Evolutionary conservation across 2,888 invertebrate genomes (phyloP).

Genomic region (Alsophila aescularia): DNA sequence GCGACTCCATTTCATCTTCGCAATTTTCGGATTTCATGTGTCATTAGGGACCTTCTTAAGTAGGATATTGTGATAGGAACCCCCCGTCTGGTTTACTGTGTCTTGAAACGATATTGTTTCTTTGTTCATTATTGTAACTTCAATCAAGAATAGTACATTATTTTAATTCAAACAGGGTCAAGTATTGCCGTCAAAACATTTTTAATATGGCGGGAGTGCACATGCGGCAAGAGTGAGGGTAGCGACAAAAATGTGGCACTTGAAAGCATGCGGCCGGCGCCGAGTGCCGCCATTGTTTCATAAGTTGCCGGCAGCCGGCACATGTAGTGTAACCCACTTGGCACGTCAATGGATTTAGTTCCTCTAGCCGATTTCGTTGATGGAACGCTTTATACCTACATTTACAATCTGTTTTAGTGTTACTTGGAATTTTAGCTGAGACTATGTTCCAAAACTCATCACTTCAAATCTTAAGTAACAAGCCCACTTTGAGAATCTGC

Average conservation of each 20-base stretch:
- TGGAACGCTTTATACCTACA: not conserved
- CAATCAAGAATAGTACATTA: not conserved
- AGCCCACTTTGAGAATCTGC: too few species aligned
- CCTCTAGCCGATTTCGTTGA: constrained; percentile 1
- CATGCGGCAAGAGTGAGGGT: constrained; percentile 17
- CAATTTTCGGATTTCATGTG: constrained; percentile 54
- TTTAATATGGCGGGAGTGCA: constrained; percentile 22
- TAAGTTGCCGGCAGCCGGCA: constrained; percentile 22
- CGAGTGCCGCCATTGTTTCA: constrained; percentile 27
- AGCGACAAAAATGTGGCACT: constrained; percentile 31
- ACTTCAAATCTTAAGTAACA: too few species aligned
- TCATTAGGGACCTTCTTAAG: constrained; percentile 52
- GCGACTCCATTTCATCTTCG: constrained; percentile 54
- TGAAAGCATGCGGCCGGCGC: constrained; percentile 13
- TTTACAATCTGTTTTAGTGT: not conserved
- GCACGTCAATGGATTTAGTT: constrained; percentile 18
- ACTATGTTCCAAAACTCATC: too few species aligned
- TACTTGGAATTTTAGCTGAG: too few species aligned
- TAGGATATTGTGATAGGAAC: constrained; percentile 40
- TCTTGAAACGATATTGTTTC: constrained; percentile 13
- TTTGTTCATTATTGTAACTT: constrained; percentile 7
- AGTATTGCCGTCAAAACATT: constrained; percentile 24
- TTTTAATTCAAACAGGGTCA: constrained; percentile 15
- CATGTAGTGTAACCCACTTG: constrained; percentile 16
- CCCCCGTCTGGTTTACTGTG: constrained; percentile 21